Evolutionary conservation across 2,113 vertebrate species (phyloP).

Genomic region (Embiotoca jacksoni): DNA sequence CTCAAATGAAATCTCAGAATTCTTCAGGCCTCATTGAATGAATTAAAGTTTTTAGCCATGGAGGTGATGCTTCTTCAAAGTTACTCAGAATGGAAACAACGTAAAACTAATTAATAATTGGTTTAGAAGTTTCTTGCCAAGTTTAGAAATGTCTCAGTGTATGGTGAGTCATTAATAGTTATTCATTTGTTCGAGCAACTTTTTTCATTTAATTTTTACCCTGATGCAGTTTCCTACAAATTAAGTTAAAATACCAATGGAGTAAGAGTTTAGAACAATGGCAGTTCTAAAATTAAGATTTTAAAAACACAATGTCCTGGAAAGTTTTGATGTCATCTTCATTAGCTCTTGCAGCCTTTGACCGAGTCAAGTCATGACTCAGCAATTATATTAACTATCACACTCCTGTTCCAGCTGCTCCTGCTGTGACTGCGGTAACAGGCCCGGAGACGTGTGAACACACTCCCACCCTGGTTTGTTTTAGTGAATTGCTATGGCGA

Average conservation of each 20-base stretch:
- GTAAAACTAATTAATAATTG: neutral
- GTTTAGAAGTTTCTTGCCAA: neutral
- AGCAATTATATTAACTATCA: constrained; percentile 36
- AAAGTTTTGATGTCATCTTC: constrained; percentile 48
- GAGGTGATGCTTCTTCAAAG: neutral
- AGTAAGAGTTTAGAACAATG: constrained; percentile 6
- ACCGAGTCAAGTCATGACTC: constrained; percentile 50
- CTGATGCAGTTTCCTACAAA: constrained; percentile 5
- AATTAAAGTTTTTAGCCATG: neutral
- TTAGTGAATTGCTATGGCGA: constrained; percentile 71
- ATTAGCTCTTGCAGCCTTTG: constrained; percentile 28
- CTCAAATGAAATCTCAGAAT: too few species aligned
- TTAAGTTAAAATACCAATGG: neutral
- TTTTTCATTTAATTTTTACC: too few species aligned
- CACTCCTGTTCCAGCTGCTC: neutral
- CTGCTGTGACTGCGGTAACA: constrained; percentile 30
- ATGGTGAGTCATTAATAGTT: neutral
- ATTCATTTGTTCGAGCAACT: too few species aligned
- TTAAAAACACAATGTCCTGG: constrained; percentile 20
- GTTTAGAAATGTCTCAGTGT: neutral
- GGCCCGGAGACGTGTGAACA: constrained; percentile 44
- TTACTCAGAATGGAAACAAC: neutral
- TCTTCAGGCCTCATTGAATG: neutral
- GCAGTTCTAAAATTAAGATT: neutral
- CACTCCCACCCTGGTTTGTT: constrained; percentile 59